Conservation (phyloP, 2,113 vertebrate species). For the Delphinapterus leucas region DNA sequence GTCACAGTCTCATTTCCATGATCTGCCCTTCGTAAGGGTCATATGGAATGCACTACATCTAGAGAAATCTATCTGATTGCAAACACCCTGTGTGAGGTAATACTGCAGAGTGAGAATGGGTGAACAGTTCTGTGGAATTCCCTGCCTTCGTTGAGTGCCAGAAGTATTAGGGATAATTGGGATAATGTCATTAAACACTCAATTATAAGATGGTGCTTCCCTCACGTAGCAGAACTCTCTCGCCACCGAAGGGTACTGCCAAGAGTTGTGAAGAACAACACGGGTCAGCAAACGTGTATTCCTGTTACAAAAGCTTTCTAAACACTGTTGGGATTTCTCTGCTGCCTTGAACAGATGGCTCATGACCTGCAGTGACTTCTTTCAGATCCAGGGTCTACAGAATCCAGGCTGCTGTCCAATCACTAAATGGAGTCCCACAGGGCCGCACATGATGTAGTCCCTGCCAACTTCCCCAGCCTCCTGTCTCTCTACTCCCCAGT, state of each 20-base stretch:
- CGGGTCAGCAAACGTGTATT: background rate
- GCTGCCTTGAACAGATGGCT: background rate
- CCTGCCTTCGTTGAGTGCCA: background rate
- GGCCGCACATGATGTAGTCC: background rate
- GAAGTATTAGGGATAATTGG: background rate
- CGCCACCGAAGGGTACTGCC: background rate
- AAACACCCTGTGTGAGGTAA: background rate
- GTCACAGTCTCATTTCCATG: background rate
- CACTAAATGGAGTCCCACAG: background rate
- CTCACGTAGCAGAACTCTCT: background rate
- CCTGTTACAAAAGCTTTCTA: background rate
- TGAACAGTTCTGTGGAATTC: background rate
- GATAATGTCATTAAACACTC: background rate
- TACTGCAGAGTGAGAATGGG: background rate
- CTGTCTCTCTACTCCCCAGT: background rate
- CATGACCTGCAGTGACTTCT: background rate
- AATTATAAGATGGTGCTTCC: background rate
- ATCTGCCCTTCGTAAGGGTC: background rate
- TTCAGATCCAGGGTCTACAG: background rate
- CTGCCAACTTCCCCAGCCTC: background rate
- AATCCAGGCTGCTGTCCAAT: background rate
- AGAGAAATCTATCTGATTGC: background rate
- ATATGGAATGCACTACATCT: background rate
- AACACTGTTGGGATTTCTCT: background rate
- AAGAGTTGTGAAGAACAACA: background rate